Evolutionary conservation across 1,140 invertebrate genomes (phyloP).

Genomic region (Chionoecetes opilio): DNA sequence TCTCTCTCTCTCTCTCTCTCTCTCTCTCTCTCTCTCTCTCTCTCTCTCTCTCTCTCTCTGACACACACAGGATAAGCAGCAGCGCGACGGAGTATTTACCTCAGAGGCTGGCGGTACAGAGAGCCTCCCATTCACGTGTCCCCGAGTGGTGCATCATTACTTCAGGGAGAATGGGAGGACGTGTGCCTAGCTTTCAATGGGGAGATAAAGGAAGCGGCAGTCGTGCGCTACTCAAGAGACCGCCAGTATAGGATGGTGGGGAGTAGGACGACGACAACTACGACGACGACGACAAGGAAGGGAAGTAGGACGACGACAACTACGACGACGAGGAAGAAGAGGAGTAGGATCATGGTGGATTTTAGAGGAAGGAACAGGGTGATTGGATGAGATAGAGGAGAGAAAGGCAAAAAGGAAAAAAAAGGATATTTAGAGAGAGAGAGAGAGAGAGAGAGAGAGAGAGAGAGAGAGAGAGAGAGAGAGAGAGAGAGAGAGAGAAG

Average conservation of each 20-base stretch:
- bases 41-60: neutral
- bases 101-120: neutral
- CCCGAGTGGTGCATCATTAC: neutral
- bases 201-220: neutral
- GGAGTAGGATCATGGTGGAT: neutral
- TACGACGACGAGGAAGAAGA: neutral
- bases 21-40: neutral
- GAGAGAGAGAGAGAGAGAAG: neutral
- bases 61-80: neutral
- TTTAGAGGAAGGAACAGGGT: neutral
- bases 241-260: neutral
- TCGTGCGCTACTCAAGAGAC: neutral
- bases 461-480: neutral
- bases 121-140: neutral
- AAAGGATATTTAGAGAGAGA: neutral
- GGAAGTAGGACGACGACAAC: too few relatives aligned
- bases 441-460: neutral
- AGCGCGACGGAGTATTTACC: neutral
- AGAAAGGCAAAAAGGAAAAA: too few relatives aligned
- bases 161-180: neutral
- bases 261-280: neutral
- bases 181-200: neutral
- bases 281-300: neutral
- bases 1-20: neutral
- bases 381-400: neutral